Evolutionary conservation across 2,888 invertebrate genomes (phyloP), one percentile per base, ranked within the genome.

Genomic region (Nomada lathburiana): DNA sequence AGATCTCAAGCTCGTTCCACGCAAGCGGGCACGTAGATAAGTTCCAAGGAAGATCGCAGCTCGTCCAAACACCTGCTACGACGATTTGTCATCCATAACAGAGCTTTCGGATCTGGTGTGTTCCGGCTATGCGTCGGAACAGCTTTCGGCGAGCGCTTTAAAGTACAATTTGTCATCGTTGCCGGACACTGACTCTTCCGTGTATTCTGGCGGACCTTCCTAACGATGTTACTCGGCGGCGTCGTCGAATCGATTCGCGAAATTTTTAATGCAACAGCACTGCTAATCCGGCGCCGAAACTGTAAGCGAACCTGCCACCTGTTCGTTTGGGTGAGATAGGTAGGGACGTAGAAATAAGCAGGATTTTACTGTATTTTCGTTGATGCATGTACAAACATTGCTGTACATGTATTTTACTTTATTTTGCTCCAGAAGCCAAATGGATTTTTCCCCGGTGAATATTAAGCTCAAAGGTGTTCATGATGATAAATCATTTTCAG

Each of bases 41-140:
- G 83, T 87, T 82, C 78, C 62, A 44, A 78, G 82, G 86, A 87
- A 83, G 86, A 89, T 87, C 87, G 85, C 80, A 76, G 79, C 86
- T 82, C 80, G 81, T 78, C 72, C 86, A 86, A 86, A 88, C 89
- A 88, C 87, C 89, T 88, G 89, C 86, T 88, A 88, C 90, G 80
- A 88, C 90, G 77, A 89, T 89, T 90, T 89, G 89, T 89, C 89
- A 88, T 89, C 86, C 75, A 83, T 88, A 87, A 84, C 87, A 86
- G 88, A 89, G 87, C 89, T 89, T 86, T 89, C 86, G 84, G 84
- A 87, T 87, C 82, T 71, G 79, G 80, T 80, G 77, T 84, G 83
- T 88, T 85, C 79, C 81, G 82, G 88, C 76, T 84, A 78, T 77
- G 85, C 82, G 80, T 89, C 82, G 77, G 88, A 85, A 83, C 87